A percentile compares a stretch with the other conserved stretches of the same genome.
Evolutionary conservation across 2,797 vertebrate species (phyloP).

Genomic region (Uromys caudimaculatus): DNA sequence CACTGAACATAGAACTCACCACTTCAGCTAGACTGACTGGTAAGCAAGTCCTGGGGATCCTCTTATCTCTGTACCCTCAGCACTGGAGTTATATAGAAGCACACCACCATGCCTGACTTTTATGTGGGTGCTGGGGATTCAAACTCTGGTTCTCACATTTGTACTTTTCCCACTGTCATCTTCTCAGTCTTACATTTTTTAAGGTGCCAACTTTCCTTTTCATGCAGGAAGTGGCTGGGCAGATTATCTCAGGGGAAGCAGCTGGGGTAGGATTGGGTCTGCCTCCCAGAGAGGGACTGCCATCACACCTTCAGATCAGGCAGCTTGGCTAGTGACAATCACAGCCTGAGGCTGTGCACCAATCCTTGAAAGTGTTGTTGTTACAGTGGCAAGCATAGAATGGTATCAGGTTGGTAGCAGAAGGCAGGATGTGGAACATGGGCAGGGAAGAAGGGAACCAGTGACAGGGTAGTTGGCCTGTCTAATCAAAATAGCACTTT

Average conservation of each 20-base stretch:
- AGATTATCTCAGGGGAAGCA: neutral
- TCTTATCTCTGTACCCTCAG: neutral
- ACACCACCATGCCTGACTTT: neutral
- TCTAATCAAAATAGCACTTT: neutral
- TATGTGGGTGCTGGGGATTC: neutral
- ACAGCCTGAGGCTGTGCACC: neutral
- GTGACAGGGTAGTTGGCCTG: neutral
- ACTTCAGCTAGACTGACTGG: neutral
- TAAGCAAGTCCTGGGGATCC: neutral
- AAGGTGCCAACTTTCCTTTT: neutral
- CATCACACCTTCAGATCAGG: neutral
- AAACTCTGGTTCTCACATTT: neutral
- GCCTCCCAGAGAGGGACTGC: neutral
- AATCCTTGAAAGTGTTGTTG: neutral
- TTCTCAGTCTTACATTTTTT: neutral
- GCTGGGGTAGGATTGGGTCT: slow-evolving; percentile 10
- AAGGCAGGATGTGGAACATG: neutral
- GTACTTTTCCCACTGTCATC: neutral
- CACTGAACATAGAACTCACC: neutral
- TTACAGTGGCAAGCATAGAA: neutral
- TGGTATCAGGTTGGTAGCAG: neutral
- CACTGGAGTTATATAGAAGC: neutral
- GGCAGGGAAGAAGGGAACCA: neutral
- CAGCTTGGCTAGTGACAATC: neutral
- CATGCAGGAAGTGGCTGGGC: neutral